Base-by-base conservation (phyloP, 2,113 vertebrate genomes). In the Tachycineta bicolor region DNA sequence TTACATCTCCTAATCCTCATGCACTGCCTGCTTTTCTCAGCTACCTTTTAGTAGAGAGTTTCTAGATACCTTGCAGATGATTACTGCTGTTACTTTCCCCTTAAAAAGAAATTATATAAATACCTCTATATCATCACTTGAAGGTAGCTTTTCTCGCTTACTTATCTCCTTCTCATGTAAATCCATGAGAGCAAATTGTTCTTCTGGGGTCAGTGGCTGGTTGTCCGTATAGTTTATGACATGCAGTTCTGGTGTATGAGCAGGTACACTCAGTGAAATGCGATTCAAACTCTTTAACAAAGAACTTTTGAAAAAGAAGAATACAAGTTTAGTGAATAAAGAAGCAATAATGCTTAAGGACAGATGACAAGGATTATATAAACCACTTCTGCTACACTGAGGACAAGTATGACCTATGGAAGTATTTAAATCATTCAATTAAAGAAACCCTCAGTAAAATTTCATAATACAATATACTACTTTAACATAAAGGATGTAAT, bases 181-280 rank as follows among this genome's bases (percentile, higher is more conserved):
- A 41, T 84, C n/a, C 95, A 99, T 99, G 43, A 99, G 58, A 78
- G 96, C 79, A 62, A 99, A 97, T 92, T 99, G 99, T 63, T 99
- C 96, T 64, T 98, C 91, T 65, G 99, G 99, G 67, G 98, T 98
- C 95, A 99, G 55, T 2, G 99, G 98, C 5, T 94, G 91, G 71
- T 96, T 98, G 62, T 86, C 97, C 53, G 94, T 67, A 50, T 90
- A 89, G 69, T 4, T 3, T 17, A 89, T 6, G 25, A 33, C 41
- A 41, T 1, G 34, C 11, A 64, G 44, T 9, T 93, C 92, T 53
- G 87, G 39, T 22, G 53, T 16, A 49, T 64, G 53, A 73, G 62
- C 43, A 64, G 84, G 41, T 23, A 23, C 26, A 89, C 23, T 21
- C 31, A 64, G 31, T 12, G 59, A 44, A 76, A 92, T 21, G 12